Evolutionary conservation across 2,113 vertebrate species (phyloP).

Genomic region (Melospiza melodia): DNA sequence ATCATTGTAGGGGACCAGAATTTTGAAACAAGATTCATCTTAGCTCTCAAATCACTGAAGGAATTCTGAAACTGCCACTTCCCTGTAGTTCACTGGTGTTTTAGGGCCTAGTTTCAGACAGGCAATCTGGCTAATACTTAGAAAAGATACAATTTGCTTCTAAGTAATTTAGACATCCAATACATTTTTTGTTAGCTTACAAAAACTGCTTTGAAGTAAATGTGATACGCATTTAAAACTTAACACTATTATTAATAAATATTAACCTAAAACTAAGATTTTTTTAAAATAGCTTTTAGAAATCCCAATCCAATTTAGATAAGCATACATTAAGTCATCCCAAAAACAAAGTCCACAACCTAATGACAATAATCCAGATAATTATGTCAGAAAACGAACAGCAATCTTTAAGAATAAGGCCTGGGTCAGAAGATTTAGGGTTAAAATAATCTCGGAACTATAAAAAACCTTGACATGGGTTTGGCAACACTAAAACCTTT

Average conservation of each 20-base stretch:
- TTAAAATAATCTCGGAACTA: neutral
- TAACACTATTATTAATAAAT: neutral
- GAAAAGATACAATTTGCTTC: neutral
- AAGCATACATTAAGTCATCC: neutral
- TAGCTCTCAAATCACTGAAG: neutral
- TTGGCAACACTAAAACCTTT: neutral
- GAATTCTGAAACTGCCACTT: neutral
- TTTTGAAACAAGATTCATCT: neutral
- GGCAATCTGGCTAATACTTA: neutral
- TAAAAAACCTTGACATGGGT: neutral
- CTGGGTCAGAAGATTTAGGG: neutral
- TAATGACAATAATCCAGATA: neutral
- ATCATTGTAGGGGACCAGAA: neutral
- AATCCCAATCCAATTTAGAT: neutral
- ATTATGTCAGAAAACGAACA: neutral
- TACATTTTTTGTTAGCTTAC: neutral
- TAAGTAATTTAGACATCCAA: neutral
- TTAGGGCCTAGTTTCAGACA: neutral
- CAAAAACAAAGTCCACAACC: neutral
- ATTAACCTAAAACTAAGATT: neutral
- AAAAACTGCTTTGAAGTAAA: neutral
- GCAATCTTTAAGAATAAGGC: neutral
- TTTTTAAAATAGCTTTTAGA: neutral
- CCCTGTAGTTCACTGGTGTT: neutral
- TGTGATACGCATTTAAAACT: neutral